These are phyloP conservation scores for Sporophila hypoxantha DNA, from an alignment of 2,113 vertebrate genomes.

Conservation along the genomic window DNA sequence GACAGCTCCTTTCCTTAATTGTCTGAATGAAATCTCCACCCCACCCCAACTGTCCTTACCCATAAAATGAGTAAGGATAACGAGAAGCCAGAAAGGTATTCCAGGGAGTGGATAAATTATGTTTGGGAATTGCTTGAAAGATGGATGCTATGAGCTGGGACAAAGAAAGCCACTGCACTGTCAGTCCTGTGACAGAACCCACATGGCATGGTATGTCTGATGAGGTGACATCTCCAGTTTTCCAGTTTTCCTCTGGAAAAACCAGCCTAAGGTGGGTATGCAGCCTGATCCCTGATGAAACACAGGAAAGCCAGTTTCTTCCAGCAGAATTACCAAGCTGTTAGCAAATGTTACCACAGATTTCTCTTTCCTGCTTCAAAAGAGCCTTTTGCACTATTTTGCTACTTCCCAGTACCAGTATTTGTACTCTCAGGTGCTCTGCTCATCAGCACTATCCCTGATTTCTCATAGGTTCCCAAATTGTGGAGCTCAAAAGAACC, in stretches of 20 bases:
- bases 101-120: not conserved
- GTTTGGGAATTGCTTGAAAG: conserved; percentile 14
- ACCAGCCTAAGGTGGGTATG: not conserved
- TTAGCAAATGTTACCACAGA: not conserved
- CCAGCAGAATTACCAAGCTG: not conserved
- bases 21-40: not conserved
- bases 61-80: not conserved
- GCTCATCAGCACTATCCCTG: conserved; percentile 1
- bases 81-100: not conserved
- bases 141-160: not conserved
- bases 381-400: not conserved
- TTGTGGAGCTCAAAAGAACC: conserved; percentile 33
- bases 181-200: not conserved
- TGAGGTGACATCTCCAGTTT: not conserved
- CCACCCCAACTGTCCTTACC: not conserved
- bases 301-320: not conserved
- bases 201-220: not conserved
- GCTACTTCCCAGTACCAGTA: not conserved
- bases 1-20: not conserved
- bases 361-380: not conserved
- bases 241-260: not conserved
- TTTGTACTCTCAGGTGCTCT: conserved; percentile 4
- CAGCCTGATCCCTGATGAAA: not conserved
- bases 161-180: not conserved
- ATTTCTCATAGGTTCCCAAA: conserved; percentile 40